Evolutionary conservation across 2,888 invertebrate species (phyloP), one percentile per base, ranked within the genome.

Genomic region (Marronus borbonicus): DNA sequence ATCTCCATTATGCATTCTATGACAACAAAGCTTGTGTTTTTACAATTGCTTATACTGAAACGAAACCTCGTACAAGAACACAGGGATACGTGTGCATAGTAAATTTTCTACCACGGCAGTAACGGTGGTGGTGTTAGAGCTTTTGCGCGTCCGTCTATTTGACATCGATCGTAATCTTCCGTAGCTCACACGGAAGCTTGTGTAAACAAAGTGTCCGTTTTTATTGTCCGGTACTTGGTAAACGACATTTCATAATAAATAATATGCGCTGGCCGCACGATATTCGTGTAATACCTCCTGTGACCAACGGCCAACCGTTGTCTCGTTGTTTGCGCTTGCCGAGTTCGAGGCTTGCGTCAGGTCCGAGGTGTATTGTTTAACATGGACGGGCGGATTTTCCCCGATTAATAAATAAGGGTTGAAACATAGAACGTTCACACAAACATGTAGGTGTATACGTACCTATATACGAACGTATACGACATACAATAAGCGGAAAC

Each of bases 241-340:
- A 72, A 72, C 72, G 72, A 72, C 72, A 60, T 72, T 72, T 72
- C 72, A 58, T 72, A 72, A 72, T 72, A 72, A 72, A 72, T 72
- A 72, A 66, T 66, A 49, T 39, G 44, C 17, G n/a, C 65, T 17
- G 60, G 39, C 60, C 8, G 60, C 72, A 72, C 72, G 72, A 58
- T 58, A 72, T 72, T 72, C 72, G 58, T 72, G 72, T 39, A 39
- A 72, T 72, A 58, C 58, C 52, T 31, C 31, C 0, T 36, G 31
- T 3, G 50, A 69, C 17, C 31, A 20, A 4, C 52, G 31, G 10
- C 62, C 65, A 5, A 44, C 39, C n/a, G 39, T 66, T 66, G 66
- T 66, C 44, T 49, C 14, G n/a, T 66, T 17, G n/a, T 5, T 5
- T 20, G 65, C 44, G 17, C 17, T 10, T 14, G 10, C 31, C 28